Evolutionary conservation across 2,797 vertebrate species (phyloP).

Genomic region (Paramormyrops hopkinsi): DNA sequence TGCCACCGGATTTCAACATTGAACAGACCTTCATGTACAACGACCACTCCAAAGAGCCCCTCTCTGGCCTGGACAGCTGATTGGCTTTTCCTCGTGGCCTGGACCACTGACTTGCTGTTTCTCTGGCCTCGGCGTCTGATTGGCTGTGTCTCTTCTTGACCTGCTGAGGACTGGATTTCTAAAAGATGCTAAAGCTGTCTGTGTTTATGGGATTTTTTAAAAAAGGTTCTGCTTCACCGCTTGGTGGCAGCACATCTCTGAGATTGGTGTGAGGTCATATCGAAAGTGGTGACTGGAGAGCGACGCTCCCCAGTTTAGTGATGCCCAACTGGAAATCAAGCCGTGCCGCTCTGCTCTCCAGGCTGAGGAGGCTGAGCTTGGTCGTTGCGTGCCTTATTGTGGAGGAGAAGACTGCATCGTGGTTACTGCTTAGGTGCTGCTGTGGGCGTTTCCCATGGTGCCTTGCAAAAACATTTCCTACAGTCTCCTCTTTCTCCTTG

Average conservation of each 20-base stretch:
- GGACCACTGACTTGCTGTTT: slow-evolving; percentile 82
- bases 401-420: not conserved
- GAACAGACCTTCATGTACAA: slow-evolving; percentile 99
- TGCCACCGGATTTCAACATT: slow-evolving; percentile 89
- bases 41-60: slow-evolving; percentile 90
- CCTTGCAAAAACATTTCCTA: slow-evolving; percentile 4
- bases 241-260: slow-evolving; percentile 41
- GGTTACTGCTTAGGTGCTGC: not conserved
- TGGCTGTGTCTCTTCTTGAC: not conserved
- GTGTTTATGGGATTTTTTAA: slow-evolving; percentile 19
- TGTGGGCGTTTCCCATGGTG: slow-evolving; percentile 2
- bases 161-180: not conserved
- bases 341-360: not conserved
- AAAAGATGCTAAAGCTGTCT: not conserved
- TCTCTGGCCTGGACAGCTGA: slow-evolving; percentile 76
- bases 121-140: slow-evolving; percentile 73
- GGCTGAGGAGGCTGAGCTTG: not conserved
- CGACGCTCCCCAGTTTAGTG: not conserved
- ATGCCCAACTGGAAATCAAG: not conserved
- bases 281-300: not conserved
- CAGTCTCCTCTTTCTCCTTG: not conserved
- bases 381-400: not conserved
- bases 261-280: not conserved
- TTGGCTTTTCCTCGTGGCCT: slow-evolving; percentile 18
- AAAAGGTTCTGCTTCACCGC: slow-evolving; percentile 35